phyloP scores from a whole-genome alignment of 2,113 vertebrate species.

The Lamprotornis superbus region DNA sequence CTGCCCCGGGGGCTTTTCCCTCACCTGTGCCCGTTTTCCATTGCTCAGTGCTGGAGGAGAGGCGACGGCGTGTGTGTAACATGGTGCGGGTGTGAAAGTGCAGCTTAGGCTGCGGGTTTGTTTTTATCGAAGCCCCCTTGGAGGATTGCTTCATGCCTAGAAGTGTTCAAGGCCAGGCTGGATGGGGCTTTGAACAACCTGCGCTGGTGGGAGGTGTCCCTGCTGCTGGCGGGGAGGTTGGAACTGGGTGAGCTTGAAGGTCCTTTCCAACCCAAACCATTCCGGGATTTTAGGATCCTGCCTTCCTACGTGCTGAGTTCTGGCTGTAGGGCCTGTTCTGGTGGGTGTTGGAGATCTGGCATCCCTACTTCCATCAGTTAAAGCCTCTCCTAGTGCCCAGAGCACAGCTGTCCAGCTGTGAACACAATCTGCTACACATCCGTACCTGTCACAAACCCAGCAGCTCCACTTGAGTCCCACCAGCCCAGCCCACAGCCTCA shows the following conservation, averaged over 20 bases:
- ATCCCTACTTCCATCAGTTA: fast-evolving
- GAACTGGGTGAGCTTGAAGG: background rate
- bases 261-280: background rate
- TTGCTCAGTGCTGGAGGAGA: too few relatives aligned
- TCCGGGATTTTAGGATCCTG: background rate
- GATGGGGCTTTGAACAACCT: background rate
- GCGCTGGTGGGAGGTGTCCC: background rate
- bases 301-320: background rate
- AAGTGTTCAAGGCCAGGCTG: background rate
- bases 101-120: background rate
- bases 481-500: fast-evolving
- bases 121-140: background rate
- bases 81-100: background rate
- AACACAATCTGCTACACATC: fast-evolving
- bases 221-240: background rate
- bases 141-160: background rate
- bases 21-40: background rate
- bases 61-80: background rate
- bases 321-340: background rate
- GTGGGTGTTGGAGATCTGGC: background rate
- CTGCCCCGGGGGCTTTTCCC: background rate
- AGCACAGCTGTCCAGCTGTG: background rate
- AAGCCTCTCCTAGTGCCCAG: background rate
- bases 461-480: background rate
- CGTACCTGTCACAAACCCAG: background rate